Evolutionary conservation across 1,140 invertebrate species (phyloP).

Genomic region (Gryllus bimaculatus): DNA sequence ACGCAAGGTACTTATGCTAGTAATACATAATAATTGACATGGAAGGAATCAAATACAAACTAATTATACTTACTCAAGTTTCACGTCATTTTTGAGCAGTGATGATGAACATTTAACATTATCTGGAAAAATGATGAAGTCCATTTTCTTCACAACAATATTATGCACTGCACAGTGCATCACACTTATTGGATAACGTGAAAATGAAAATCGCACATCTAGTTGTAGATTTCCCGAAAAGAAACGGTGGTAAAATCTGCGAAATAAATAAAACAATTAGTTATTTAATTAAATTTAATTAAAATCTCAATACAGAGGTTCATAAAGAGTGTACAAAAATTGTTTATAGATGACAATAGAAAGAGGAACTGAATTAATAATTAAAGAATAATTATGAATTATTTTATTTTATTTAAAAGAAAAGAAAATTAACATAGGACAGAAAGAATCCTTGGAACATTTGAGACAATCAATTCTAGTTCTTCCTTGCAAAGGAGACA

Average conservation of each 20-base stretch:
- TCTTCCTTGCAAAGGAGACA: too few relatives aligned
- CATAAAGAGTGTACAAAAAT: too few relatives aligned
- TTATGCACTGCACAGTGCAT: conserved; percentile 11
- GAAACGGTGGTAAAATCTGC: neutral
- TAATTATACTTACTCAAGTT: neutral
- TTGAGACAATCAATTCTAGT: too few relatives aligned
- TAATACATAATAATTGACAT: too few relatives aligned
- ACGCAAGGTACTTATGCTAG: too few relatives aligned
- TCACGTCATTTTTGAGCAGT: neutral
- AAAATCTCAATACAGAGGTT: neutral
- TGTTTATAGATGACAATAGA: too few relatives aligned
- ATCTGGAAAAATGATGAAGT: neutral
- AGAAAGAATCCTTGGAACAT: too few relatives aligned
- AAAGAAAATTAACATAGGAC: too few relatives aligned
- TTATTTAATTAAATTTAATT: neutral
- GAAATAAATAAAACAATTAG: neutral
- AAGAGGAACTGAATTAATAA: too few relatives aligned
- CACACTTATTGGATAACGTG: neutral
- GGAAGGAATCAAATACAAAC: too few relatives aligned
- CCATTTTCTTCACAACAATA: neutral
- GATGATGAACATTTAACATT: neutral
- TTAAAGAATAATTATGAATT: too few relatives aligned
- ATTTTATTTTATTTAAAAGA: too few relatives aligned
- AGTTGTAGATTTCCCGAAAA: neutral
- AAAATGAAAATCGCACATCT: conserved; percentile 9